Evolutionary conservation across 2,113 vertebrate species (phyloP).

Genomic region (Carassius auratus): DNA sequence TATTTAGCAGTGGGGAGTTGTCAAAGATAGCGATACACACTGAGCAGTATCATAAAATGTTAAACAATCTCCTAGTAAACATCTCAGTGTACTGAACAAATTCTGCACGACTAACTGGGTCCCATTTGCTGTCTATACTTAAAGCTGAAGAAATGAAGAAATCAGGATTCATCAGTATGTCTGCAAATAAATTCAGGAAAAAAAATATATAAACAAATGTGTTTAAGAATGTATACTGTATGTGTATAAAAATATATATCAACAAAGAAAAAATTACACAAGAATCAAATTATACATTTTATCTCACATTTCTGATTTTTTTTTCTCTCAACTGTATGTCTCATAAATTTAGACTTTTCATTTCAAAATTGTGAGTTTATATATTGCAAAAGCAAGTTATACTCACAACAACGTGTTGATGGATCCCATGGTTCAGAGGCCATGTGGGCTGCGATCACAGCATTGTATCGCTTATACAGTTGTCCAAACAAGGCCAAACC

Average conservation of each 20-base stretch:
- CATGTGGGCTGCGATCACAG: neutral
- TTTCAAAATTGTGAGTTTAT: too few relatives aligned
- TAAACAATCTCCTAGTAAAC: neutral
- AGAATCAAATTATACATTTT: neutral
- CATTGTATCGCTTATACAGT: conserved; percentile 31
- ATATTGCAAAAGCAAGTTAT: too few relatives aligned
- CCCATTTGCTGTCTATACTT: neutral
- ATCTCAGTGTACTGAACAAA: neutral
- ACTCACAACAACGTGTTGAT: too few relatives aligned
- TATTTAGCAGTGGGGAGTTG: conserved; percentile 23
- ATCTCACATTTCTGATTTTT: neutral
- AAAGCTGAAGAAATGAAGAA: neutral
- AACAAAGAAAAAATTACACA: neutral
- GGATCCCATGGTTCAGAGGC: neutral
- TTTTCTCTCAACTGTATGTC: neutral
- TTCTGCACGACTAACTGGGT: neutral
- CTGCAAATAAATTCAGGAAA: neutral
- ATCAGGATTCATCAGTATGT: neutral
- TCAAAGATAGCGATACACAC: conserved; percentile 7
- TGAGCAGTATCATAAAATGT: conserved; percentile 9
- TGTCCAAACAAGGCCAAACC: conserved; percentile 36
- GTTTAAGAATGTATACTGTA: neutral
- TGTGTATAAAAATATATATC: too few relatives aligned
- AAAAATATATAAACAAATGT: neutral
- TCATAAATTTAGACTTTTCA: too few relatives aligned